Conservation (phyloP, 1,140 invertebrate genomes). For the Chionoecetes opilio region DNA sequence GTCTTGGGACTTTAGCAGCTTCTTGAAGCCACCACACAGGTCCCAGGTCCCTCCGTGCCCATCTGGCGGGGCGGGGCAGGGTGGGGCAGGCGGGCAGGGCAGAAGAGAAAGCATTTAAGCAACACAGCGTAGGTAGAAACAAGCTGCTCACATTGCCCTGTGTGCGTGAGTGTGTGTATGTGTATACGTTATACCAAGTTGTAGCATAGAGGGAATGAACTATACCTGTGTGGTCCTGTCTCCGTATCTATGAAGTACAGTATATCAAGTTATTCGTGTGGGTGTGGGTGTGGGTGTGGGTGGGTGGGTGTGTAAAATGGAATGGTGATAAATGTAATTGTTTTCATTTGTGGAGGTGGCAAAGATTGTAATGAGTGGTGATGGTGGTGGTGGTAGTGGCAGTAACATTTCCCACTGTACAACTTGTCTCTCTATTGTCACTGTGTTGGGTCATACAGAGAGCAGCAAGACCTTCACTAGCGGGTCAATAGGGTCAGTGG, state of each 20-base stretch:
- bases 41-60: conserved; percentile 42
- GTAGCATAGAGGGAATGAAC: no score
- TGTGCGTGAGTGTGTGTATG: neutral
- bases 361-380: neutral
- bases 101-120: conserved; percentile 61
- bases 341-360: neutral
- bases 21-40: conserved; percentile 57
- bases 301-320: neutral
- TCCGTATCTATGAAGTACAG: no score
- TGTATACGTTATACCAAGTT: neutral
- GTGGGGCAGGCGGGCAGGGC: neutral
- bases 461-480: neutral
- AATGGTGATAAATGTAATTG: neutral
- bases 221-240: no score
- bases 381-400: conserved; percentile 31
- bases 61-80: conserved; percentile 30
- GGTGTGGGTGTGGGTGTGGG: conserved; percentile 45
- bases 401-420: neutral
- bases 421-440: neutral
- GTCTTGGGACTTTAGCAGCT: conserved; percentile 59
- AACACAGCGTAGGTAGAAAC: neutral
- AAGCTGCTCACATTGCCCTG: neutral
- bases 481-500: neutral
- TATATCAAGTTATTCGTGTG: neutral
- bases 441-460: no score